Evolutionary conservation across 2,888 invertebrate genomes (phyloP).

Genomic region (Torymus aiolomorphi): DNA sequence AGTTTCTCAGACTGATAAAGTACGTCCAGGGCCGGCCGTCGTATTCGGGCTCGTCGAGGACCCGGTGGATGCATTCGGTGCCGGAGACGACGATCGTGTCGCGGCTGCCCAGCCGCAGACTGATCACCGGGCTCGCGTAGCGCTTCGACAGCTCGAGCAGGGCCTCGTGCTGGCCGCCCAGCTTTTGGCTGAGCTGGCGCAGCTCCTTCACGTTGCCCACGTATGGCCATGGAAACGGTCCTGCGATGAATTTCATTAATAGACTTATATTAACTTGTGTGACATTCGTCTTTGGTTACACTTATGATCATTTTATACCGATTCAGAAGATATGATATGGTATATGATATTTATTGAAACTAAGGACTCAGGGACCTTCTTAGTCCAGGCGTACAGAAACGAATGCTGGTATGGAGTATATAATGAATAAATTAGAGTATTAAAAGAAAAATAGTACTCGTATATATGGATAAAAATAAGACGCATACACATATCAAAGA

Average conservation of each 20-base stretch:
- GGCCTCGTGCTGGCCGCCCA: constrained; percentile 67
- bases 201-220: constrained; percentile 66
- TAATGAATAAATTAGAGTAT: too few relatives aligned
- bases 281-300: neutral
- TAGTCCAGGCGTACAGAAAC: too few relatives aligned
- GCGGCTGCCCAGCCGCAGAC: constrained; percentile 63
- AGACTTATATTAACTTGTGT: neutral
- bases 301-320: too few relatives aligned
- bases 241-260: constrained; percentile 58
- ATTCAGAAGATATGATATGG: too few relatives aligned
- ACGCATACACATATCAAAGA: too few relatives aligned
- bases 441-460: too few relatives aligned
- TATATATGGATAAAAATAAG: too few relatives aligned
- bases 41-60: constrained; percentile 79
- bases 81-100: constrained; percentile 78
- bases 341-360: too few relatives aligned
- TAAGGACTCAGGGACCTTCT: too few relatives aligned
- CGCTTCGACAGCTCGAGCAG: constrained; percentile 65
- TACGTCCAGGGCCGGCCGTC: constrained; percentile 83
- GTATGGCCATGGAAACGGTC: constrained; percentile 71
- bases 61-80: constrained; percentile 77
- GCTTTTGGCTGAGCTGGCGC: constrained; percentile 59
- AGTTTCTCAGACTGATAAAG: constrained; percentile 80
- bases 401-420: too few relatives aligned
- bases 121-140: constrained; percentile 66